A percentile compares a stretch with the other conserved stretches of the same genome.
Evolutionary conservation across 2,113 vertebrate species (phyloP).

Genomic region (Zapus hudsonius): DNA sequence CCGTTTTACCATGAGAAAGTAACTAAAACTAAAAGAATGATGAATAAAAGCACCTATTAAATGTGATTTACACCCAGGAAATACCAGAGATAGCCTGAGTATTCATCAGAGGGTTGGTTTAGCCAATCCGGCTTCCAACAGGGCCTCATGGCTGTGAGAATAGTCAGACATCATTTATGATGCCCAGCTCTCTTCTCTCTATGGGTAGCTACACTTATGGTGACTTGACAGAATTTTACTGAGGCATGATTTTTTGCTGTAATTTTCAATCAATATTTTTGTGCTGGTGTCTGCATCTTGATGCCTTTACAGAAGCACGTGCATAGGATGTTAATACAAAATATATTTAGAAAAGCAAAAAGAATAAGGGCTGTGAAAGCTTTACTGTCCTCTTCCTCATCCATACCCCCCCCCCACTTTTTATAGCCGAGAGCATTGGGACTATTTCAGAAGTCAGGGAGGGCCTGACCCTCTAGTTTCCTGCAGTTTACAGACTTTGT

Average conservation of each 20-base stretch:
- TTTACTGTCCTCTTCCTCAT: no score
- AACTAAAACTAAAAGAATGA: not conserved
- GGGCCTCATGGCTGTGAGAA: no score
- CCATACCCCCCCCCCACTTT: fast-evolving
- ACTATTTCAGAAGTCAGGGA: not conserved
- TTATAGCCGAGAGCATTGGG: not conserved
- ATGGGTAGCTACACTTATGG: not conserved
- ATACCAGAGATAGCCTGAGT: not conserved
- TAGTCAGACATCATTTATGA: fast-evolving
- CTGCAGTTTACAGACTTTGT: not conserved
- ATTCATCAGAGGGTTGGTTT: not conserved
- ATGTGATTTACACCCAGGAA: not conserved
- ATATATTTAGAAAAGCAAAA: no score
- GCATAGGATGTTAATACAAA: not conserved
- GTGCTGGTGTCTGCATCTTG: fast-evolving
- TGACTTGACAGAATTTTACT: not conserved
- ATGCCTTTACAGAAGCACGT: not conserved
- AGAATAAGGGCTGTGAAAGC: no score
- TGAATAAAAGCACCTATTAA: not conserved
- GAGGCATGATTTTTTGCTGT: not conserved
- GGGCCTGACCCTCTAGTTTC: not conserved
- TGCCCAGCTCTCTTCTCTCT: no score
- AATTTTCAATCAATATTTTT: not conserved
- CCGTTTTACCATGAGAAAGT: not conserved
- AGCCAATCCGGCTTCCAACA: not conserved